Evolutionary conservation across 2,888 invertebrate species (phyloP), one percentile per base, ranked within the genome.

Genomic region (Sinopyrophorus schimmeli): DNA sequence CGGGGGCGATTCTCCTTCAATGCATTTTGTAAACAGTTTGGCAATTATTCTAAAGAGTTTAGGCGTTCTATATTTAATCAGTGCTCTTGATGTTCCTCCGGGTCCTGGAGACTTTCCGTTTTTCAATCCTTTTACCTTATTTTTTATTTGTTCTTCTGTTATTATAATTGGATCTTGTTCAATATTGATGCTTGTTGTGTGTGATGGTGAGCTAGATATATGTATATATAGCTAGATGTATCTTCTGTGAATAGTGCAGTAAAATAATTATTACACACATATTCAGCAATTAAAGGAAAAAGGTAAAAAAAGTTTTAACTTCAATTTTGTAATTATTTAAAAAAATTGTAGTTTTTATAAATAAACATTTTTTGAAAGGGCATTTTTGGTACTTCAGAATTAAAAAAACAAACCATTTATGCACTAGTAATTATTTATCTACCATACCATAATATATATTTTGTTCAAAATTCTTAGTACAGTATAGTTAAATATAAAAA

Each of bases 131-230:
- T 24, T 24, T 3, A 24, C 4, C 10, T 24, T 24, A 5, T 24
- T 3, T 24, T n/a, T n/a, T 5, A 24, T n/a, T n/a, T 24, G 24
- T 24, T 24, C 24, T 24, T 24, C 24, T 24, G 24, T 24, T n/a
- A 24, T 10, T 24, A 24, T n/a, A 24, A 24, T 5, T 24, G 24
- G 4, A 3, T 24, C 24, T 24, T n/a, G n/a, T 24, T 24, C 24
- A 24, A 24, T 24, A 24, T 7, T 5, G 10, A 24, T 24, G 7
- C 3, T 24, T 24, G 24, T 24, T 24, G 24, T 10, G 7, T 24
- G 24, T 7, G 7, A 9, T 24, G 24, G n/a, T n/a, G 24, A 24
- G 10, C 24, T 24, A 24, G 24, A 24, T 24, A 24, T 24, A n/a
- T n/a, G n/a, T n/a, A n/a, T n/a, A n/a, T n/a, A 24, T 24, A 24